Conservation (phyloP, 2,888 invertebrate genomes). For the Eudasyphora cyanicolor region DNA sequence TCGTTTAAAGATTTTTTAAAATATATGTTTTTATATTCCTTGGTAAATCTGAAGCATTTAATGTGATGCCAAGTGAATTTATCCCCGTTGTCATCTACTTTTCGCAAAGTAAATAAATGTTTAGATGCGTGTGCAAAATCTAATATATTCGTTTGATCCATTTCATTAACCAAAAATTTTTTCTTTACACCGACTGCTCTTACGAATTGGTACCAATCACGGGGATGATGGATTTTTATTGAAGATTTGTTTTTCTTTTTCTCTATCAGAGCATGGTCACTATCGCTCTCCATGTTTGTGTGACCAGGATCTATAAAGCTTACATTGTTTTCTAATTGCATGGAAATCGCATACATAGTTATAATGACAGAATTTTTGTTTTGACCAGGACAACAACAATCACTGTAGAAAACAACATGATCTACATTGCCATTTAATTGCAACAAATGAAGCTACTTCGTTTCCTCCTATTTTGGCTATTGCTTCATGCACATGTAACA, state of each 20-base stretch:
- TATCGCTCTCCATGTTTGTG: constrained; percentile 53
- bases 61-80: constrained; percentile 26
- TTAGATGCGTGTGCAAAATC: constrained; percentile 46
- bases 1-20: constrained; percentile 37
- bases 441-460: constrained; percentile 56
- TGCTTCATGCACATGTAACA: constrained; percentile 66
- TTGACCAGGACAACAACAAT: constrained; percentile 57
- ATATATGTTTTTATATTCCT: constrained; percentile 28
- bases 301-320: constrained; percentile 31
- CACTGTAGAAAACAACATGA: constrained; percentile 61
- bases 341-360: constrained; percentile 51
- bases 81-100: constrained; percentile 20
- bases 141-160: constrained; percentile 31
- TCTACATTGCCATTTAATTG: constrained; percentile 32
- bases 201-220: constrained; percentile 50
- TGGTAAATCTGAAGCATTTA: constrained; percentile 45
- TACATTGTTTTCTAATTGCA: constrained; percentile 39
- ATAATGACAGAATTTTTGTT: constrained; percentile 61
- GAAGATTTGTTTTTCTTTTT: constrained; percentile 28
- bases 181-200: constrained; percentile 38
- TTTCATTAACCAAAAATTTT: constrained; percentile 48
- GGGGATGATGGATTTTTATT: constrained; percentile 47
- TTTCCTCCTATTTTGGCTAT: constrained; percentile 60
- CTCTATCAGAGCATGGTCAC: constrained; percentile 51
- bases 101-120: constrained; percentile 30